phyloP scores from a whole-genome alignment of 2,113 vertebrate genomes.

The Carassius gibelio region DNA sequence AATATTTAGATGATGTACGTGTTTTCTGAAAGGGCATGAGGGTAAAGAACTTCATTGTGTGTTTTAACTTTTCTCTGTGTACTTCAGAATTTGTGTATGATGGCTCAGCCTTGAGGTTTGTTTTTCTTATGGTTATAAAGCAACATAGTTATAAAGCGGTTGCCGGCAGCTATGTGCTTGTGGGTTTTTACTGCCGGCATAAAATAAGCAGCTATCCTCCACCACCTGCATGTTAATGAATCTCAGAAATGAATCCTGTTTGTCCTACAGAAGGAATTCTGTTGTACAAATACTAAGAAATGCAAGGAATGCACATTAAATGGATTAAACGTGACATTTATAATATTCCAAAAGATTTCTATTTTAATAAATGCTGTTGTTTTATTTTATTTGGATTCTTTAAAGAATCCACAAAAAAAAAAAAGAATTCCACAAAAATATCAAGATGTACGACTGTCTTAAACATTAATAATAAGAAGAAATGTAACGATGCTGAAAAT shows the following conservation, averaged over 20 bases:
- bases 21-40: not conserved
- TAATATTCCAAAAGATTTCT: not conserved
- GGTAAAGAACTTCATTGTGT: not conserved
- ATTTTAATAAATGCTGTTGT: not conserved
- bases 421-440: not conserved
- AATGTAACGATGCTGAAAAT: not conserved
- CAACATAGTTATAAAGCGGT: not conserved
- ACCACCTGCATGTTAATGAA: not conserved
- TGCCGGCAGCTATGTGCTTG: slow-evolving; percentile 11
- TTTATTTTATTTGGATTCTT: not conserved
- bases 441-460: not conserved
- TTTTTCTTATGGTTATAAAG: not conserved
- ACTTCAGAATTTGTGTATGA: not conserved
- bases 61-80: not conserved
- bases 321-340: not conserved
- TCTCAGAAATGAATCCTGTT: not conserved
- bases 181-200: slow-evolving; percentile 1
- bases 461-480: not conserved
- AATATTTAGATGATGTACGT: not conserved
- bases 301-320: too few relatives aligned
- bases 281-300: not conserved
- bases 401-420: too few relatives aligned
- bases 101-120: slow-evolving; percentile 2
- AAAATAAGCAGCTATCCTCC: not conserved
- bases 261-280: not conserved